These are phyloP conservation scores for Pinna nobilis DNA, from an alignment of 1,140 invertebrate genomes.

Conservation along the genomic window DNA sequence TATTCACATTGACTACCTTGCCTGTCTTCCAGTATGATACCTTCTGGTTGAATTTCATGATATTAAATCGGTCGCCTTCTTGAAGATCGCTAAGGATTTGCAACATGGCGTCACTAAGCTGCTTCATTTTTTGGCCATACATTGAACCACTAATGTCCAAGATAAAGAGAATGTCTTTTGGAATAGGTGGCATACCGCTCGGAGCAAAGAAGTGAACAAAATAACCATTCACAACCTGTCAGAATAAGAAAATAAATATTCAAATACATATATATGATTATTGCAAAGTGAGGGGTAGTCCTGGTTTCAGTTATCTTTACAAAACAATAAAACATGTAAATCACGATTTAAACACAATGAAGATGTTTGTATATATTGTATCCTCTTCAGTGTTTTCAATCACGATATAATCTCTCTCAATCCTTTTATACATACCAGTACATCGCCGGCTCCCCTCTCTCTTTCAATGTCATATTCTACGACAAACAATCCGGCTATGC, in stretches of 20 bases:
- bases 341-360: too few relatives aligned
- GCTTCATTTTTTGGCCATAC: conserved; percentile 80
- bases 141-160: conserved; percentile 84
- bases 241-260: not conserved
- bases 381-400: too few relatives aligned
- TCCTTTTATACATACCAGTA: conserved; percentile 43
- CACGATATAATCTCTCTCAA: too few relatives aligned
- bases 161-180: conserved; percentile 84
- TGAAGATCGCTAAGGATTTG: conserved; percentile 80
- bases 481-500: conserved; percentile 50
- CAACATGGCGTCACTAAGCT: conserved; percentile 82
- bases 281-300: too few relatives aligned
- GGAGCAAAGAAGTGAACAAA: conserved; percentile 87
- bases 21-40: conserved; percentile 47
- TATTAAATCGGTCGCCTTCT: conserved; percentile 81
- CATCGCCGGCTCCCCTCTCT: conserved; percentile 38
- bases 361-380: too few relatives aligned
- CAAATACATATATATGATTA: not conserved
- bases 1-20: conserved; percentile 36
- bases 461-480: conserved; percentile 53
- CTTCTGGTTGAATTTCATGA: conserved; percentile 79
- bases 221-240: conserved; percentile 83
- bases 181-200: conserved; percentile 75
- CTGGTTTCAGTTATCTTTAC: too few relatives aligned
- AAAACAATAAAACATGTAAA: too few relatives aligned